Percentiles rank a stretch among this genome's conserved stretches.
These are phyloP conservation scores for Ephialtes manifestator DNA, from an alignment of 2,888 invertebrate genomes.

Conservation along the genomic window DNA sequence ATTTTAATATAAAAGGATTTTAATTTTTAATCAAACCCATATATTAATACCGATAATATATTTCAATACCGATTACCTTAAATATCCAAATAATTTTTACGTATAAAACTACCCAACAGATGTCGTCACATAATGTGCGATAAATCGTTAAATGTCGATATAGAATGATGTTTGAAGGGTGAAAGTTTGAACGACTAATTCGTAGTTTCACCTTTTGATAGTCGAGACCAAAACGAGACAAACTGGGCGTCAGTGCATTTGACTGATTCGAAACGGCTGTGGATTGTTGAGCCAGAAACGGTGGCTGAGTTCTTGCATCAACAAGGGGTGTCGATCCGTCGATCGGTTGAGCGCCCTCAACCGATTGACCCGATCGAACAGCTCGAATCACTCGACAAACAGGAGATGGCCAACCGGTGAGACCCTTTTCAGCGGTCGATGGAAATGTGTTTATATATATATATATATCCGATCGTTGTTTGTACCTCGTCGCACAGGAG, in stretches of 20 bases:
- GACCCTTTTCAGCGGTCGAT: slow-evolving; percentile 57
- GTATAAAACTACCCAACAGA: too few relatives aligned
- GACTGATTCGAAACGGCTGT: slow-evolving; percentile 31
- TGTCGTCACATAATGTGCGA: too few relatives aligned
- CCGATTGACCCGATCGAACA: slow-evolving; percentile 54
- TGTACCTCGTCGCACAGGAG: neutral
- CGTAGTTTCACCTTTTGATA: slow-evolving; percentile 38
- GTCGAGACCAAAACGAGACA: slow-evolving; percentile 36
- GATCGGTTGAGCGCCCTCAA: slow-evolving; percentile 21
- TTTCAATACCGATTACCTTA: too few relatives aligned
- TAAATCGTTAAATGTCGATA: neutral
- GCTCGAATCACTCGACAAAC: slow-evolving; percentile 64
- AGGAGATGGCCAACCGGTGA: slow-evolving; percentile 44
- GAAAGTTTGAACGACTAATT: slow-evolving; percentile 28
- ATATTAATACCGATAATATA: too few relatives aligned
- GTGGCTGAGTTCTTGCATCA: slow-evolving; percentile 41
- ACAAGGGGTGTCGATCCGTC: slow-evolving; percentile 24
- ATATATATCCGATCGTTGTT: slow-evolving; percentile 21
- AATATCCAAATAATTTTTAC: too few relatives aligned
- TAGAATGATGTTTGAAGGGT: neutral
- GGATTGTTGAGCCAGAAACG: slow-evolving; percentile 15
- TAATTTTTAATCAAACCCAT: too few relatives aligned
- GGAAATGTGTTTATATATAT: slow-evolving; percentile 34
- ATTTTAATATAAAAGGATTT: too few relatives aligned
- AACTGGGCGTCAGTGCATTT: slow-evolving; percentile 27